phyloP scores from a whole-genome alignment of 2,888 invertebrate genomes.

The Miltochrista miniata region DNA sequence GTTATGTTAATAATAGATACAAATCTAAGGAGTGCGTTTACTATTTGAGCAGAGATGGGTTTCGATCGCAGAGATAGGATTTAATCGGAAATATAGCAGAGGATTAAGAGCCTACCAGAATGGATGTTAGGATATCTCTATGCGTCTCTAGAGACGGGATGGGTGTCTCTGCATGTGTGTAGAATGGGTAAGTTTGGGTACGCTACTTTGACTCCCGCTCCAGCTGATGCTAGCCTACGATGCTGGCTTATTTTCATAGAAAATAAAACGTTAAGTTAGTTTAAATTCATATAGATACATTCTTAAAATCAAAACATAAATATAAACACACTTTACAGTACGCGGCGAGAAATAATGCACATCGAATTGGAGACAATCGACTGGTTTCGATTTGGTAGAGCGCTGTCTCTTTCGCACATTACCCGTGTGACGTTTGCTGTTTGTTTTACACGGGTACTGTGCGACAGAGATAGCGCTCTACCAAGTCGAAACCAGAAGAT shows the following conservation, averaged over 20 bases:
- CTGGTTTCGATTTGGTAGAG: no score
- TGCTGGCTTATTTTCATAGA: slow-evolving; percentile 49
- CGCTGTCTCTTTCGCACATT: no score
- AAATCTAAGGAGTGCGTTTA: slow-evolving; percentile 17
- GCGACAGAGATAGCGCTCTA: no score
- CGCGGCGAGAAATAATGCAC: no score
- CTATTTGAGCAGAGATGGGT: slow-evolving; percentile 17
- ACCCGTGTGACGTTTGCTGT: no score
- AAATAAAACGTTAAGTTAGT: background rate
- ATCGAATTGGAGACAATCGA: no score
- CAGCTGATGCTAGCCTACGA: slow-evolving; percentile 60
- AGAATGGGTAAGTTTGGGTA: slow-evolving; percentile 28
- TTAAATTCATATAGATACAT: background rate
- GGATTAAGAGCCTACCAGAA: background rate
- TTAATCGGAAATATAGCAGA: background rate
- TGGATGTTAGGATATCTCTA: background rate
- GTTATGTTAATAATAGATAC: slow-evolving; percentile 26
- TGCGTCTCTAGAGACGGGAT: slow-evolving; percentile 1
- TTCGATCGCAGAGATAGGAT: slow-evolving; percentile 1
- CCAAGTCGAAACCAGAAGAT: no score
- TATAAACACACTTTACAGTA: no score
- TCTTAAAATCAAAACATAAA: background rate
- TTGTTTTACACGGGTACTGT: no score
- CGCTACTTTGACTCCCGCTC: slow-evolving; percentile 70
- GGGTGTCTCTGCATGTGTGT: slow-evolving; percentile 13